Evolutionary conservation across 2,797 vertebrate genomes (phyloP).

Genomic region (Pantherophis alleghaniensis): DNA sequence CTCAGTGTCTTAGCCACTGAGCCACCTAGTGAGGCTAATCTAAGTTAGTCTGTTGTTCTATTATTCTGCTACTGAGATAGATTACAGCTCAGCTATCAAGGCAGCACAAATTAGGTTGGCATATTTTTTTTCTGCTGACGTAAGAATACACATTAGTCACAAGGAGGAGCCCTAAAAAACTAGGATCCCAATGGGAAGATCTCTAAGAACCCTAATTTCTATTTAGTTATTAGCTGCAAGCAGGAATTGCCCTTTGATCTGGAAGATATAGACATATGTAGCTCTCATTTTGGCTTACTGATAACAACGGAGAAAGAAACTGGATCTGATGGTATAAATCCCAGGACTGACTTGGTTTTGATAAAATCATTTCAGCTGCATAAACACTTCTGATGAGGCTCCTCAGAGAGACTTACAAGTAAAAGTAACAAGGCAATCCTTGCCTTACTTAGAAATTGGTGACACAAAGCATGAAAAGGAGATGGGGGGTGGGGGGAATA

Average conservation of each 20-base stretch:
- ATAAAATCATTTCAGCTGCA: background rate
- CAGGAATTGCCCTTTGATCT: background rate
- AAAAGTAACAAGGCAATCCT: background rate
- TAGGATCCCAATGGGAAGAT: background rate
- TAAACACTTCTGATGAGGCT: background rate
- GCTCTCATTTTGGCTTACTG: background rate
- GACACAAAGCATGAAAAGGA: background rate
- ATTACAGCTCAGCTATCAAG: background rate
- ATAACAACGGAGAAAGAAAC: background rate
- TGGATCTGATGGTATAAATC: background rate
- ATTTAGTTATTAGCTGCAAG: background rate
- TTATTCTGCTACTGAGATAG: background rate
- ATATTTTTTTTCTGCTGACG: background rate
- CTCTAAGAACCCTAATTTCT: background rate
- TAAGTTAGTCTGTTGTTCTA: background rate
- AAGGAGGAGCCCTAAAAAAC: background rate
- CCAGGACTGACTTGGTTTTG: background rate
- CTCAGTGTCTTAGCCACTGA: no score
- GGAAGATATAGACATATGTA: background rate
- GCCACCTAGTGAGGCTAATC: no score
- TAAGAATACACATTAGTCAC: background rate
- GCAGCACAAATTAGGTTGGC: background rate
- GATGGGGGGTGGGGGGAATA: background rate
- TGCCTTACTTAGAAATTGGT: background rate
- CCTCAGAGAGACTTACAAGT: background rate